These are phyloP conservation scores for Rhopilema esculentum DNA, from an alignment of 30 jellyfish, hydroid and myxozoan genomes.

Conservation along the genomic window DNA sequence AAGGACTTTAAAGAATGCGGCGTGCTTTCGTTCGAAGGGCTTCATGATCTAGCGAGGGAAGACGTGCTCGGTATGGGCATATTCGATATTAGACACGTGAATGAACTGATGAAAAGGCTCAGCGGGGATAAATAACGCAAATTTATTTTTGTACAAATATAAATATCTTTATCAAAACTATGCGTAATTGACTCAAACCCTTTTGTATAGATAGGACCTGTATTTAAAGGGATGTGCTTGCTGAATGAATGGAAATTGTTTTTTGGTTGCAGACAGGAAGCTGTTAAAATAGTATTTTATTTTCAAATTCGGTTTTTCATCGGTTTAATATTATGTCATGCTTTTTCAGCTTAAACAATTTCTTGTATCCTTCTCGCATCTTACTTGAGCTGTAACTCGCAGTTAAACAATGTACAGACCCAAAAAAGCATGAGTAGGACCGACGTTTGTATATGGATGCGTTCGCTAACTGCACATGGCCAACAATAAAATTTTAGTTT, in stretches of 20 bases:
- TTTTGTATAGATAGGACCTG: not conserved
- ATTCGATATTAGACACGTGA: slow-evolving; percentile 81
- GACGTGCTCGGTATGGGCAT: slow-evolving; percentile 74
- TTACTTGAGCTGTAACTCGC: too few species aligned
- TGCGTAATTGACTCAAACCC: not conserved
- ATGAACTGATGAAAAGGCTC: slow-evolving; percentile 21
- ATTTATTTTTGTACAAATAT: slow-evolving; percentile 34
- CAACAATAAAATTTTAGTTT: too few species aligned
- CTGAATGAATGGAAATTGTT: not conserved
- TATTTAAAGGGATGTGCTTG: not conserved
- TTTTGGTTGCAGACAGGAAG: not conserved
- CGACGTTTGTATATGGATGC: too few species aligned
- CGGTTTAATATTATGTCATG: not conserved
- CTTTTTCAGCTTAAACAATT: too few species aligned
- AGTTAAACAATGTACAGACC: too few species aligned
- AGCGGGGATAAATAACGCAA: slow-evolving; percentile 15
- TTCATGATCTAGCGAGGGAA: slow-evolving; percentile 48
- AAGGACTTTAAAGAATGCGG: slow-evolving; percentile 73
- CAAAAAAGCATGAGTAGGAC: too few species aligned
- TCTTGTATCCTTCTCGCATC: too few species aligned
- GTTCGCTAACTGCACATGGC: too few species aligned
- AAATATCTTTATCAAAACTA: not conserved
- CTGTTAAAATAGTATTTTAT: not conserved
- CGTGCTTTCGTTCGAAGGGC: slow-evolving; percentile 32
- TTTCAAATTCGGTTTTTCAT: not conserved